These are phyloP conservation scores for Vultur gryphus DNA, from an alignment of 2,797 vertebrate genomes.

Conservation along the genomic window DNA sequence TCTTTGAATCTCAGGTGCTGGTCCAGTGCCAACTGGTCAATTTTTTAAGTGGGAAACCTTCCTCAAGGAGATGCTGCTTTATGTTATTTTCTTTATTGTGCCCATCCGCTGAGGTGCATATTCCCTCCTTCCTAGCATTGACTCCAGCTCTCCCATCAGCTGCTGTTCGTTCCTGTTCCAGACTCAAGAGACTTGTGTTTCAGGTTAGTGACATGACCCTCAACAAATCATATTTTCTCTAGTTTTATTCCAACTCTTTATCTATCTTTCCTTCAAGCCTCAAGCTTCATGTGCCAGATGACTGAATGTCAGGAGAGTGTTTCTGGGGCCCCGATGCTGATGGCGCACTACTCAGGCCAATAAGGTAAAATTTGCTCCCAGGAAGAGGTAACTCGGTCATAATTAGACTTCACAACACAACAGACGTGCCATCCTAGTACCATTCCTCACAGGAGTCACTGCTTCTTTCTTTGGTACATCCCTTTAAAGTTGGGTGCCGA, in stretches of 20 bases:
- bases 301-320: neutral
- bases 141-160: neutral
- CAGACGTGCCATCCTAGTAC: neutral
- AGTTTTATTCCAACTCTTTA: neutral
- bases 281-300: neutral
- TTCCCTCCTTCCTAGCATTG: neutral
- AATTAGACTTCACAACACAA: neutral
- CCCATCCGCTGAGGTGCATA: neutral
- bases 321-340: neutral
- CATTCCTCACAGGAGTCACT: neutral
- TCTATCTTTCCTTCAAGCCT: neutral
- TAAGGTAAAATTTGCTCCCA: neutral
- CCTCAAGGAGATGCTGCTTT: neutral
- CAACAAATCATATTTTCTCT: neutral
- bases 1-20: neutral
- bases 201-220: neutral
- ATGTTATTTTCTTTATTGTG: neutral
- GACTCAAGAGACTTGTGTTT: neutral
- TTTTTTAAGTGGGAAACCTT: neutral
- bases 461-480: neutral
- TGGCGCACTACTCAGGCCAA: rapidly evolving
- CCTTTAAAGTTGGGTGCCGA: neutral
- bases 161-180: neutral
- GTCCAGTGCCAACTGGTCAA: neutral
- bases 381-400: neutral